A percentile compares a stretch with the other conserved stretches of the same genome.
Conservation (phyloP, 2,113 vertebrate genomes). For the Otus sunia region DNA sequence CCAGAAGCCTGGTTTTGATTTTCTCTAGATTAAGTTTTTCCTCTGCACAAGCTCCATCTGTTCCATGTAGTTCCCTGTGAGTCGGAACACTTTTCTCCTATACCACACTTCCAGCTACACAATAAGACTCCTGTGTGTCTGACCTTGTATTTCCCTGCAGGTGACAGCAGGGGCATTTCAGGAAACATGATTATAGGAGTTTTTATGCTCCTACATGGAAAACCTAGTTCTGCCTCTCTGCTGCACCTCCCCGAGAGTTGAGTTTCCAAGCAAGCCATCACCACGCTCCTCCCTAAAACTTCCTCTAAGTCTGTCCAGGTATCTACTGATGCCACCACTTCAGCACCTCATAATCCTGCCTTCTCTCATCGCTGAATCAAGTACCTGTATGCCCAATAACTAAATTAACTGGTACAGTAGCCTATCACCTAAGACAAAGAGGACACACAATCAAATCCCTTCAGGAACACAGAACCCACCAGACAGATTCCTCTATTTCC, state of each 20-base stretch:
- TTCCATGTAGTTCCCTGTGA: not conserved
- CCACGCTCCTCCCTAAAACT: not conserved
- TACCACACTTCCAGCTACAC: not conserved
- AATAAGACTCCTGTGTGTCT: not conserved
- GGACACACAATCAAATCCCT: not conserved
- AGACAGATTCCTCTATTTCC: not conserved
- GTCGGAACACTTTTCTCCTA: not conserved
- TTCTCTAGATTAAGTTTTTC: not conserved
- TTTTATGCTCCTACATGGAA: not conserved
- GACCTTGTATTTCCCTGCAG: not conserved
- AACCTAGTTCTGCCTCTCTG: not conserved
- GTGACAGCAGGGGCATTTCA: not conserved
- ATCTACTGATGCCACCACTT: not conserved
- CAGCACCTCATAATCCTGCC: not conserved
- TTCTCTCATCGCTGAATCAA: not conserved
- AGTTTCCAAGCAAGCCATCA: not conserved
- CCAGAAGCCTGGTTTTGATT: slow-evolving; percentile 44
- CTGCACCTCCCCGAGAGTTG: not conserved
- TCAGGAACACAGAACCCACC: not conserved
- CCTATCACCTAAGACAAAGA: not conserved
- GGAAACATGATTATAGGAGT: not conserved
- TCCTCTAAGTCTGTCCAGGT: not conserved
- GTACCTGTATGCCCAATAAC: not conserved
- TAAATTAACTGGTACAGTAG: not conserved
- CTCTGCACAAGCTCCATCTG: not conserved